These are phyloP conservation scores for Pitta sordida DNA, from an alignment of 2,113 vertebrate genomes.

Conservation along the genomic window DNA sequence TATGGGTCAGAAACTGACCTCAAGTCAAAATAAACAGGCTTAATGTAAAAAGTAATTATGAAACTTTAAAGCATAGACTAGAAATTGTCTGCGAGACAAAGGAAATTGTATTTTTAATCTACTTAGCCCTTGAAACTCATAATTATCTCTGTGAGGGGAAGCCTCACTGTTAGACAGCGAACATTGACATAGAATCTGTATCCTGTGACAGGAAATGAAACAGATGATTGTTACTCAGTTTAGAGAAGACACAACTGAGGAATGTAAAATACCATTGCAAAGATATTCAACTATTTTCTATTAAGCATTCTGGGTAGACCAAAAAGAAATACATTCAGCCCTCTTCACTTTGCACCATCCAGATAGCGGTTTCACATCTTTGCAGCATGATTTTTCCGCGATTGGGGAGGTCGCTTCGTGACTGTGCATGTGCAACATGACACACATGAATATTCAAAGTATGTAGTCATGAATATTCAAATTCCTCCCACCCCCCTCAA, in stretches of 20 bases:
- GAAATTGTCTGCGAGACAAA: neutral
- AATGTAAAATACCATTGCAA: neutral
- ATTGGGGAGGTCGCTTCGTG: too few species aligned
- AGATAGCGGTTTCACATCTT: too few species aligned
- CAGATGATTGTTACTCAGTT: neutral
- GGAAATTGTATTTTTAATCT: neutral
- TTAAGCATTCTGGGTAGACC: neutral
- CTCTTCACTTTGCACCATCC: too few species aligned
- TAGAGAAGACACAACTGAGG: neutral
- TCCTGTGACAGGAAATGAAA: neutral
- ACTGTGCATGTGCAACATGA: too few species aligned
- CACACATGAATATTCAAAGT: too few species aligned
- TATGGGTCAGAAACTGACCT: neutral
- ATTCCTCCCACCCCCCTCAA: too few species aligned
- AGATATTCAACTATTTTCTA: neutral
- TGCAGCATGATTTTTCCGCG: too few species aligned
- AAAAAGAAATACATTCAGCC: too few species aligned
- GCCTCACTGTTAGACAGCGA: accelerated
- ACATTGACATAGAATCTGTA: neutral
- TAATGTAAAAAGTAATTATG: neutral
- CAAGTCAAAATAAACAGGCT: neutral
- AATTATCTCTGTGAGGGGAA: neutral
- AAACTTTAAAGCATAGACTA: neutral
- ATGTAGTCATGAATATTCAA: too few species aligned
- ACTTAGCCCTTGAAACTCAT: neutral